Base-by-base conservation (phyloP, 2,888 invertebrate genomes). In the Parnassius orleans region DNA sequence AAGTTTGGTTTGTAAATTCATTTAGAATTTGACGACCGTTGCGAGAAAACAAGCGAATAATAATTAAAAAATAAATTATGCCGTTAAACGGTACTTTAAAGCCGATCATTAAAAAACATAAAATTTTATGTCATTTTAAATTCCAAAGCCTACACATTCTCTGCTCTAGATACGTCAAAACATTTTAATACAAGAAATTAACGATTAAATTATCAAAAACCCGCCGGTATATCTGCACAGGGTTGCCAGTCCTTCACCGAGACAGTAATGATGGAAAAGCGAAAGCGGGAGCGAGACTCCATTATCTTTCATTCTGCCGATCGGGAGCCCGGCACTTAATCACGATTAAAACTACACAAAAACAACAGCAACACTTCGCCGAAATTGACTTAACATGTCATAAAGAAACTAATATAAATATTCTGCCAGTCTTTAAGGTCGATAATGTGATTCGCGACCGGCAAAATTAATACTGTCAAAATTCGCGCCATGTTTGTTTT, bases 401-500 rank as follows among this genome's bases (percentile, higher is more conserved):
- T 61, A 65, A 58, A 61, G 48, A 65, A 63, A 63, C 51, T 55
- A 63, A 63, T 55, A 55, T 59, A 59, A 58, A 59, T 59, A 63
- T 59, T 53, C 10, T 47, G 55, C 54, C 14, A 10, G 55, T 55
- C 63, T 66, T 33, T 69, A 72, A 68, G 64, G 69, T 65, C 66
- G 66, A 71, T 60, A 66, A 66, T 71, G 57, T 64, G 62, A 59
- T 65, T 53, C 59, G 63, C 59, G 66, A 62, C 69, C 72, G 61
- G 72, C 72, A 77, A 71, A 73, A 69, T 72, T 74, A 72, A 71
- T 65, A 70, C 69, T 74, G 75, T 67, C 66, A 72, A 75, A 75
- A 73, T 60, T 63, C 69, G 72, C 77, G 77, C 76, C 81, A 79
- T 86, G 84, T 89, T 87, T 88, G 87, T 86, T 86, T 87, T 86